phyloP scores from a whole-genome alignment of 92 coral and sea anemone species.

The Siderastrea radians region DNA sequence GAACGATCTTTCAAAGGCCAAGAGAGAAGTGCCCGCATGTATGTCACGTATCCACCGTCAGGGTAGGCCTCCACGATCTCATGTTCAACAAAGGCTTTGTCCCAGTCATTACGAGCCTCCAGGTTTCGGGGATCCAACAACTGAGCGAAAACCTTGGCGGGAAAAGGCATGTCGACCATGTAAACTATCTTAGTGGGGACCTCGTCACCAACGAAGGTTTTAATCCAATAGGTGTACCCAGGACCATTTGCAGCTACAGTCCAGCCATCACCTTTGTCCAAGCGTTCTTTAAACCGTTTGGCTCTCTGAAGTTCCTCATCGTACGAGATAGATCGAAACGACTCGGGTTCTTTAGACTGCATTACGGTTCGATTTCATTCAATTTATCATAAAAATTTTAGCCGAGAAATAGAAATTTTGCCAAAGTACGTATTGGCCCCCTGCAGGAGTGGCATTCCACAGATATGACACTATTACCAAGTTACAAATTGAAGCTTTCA shows the following conservation, averaged over 20 bases:
- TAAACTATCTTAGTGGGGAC: conserved; percentile 39
- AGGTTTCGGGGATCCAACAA: conserved; percentile 27
- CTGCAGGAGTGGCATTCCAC: too few species aligned
- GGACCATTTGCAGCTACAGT: conserved; percentile 1
- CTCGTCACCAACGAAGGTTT: conserved; percentile 14
- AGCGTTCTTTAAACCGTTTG: conserved; percentile 20
- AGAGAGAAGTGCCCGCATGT: background rate
- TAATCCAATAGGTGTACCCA: conserved; percentile 26
- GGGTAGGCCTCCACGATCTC: conserved; percentile 47
- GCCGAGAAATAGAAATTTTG: too few species aligned
- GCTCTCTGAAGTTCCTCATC: conserved; percentile 29
- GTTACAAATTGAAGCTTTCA: too few species aligned
- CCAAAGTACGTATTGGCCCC: too few species aligned
- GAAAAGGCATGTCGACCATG: conserved; percentile 37
- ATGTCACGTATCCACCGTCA: conserved; percentile 45
- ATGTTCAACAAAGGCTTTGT: conserved; percentile 38
- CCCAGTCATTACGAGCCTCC: conserved; percentile 43
- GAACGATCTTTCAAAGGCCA: conserved; percentile 50
- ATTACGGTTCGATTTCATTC: too few species aligned
- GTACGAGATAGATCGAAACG: conserved; percentile 30
- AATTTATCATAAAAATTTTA: too few species aligned
- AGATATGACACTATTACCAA: too few species aligned
- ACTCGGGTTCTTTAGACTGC: background rate
- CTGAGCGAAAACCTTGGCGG: conserved; percentile 29
- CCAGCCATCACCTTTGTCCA: conserved; percentile 30